Conservation (phyloP, 2,797 vertebrate genomes). For the Benthosema pterotum region DNA sequence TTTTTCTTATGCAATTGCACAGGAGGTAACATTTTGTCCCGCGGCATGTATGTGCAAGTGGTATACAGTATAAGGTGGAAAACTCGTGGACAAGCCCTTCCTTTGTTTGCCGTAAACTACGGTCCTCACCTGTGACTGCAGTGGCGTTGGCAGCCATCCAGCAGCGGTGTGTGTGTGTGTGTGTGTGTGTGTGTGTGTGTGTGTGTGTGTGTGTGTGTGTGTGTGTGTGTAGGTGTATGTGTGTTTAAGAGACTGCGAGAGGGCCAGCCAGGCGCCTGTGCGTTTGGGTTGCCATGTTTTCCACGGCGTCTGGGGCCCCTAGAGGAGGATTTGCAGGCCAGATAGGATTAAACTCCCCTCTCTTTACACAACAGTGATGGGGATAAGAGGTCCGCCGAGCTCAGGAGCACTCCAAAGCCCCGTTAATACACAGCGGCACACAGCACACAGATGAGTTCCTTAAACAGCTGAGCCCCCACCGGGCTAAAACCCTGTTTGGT, state of each 20-base stretch:
- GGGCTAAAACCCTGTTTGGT: slow-evolving; percentile 55
- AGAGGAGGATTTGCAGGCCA: slow-evolving; percentile 78
- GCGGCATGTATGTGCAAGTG: slow-evolving; percentile 15
- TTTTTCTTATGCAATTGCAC: slow-evolving; percentile 12
- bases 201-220: no score
- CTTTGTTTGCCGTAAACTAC: slow-evolving; percentile 76
- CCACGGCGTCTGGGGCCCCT: slow-evolving; percentile 73
- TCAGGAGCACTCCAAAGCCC: slow-evolving; percentile 76
- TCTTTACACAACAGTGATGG: slow-evolving; percentile 82
- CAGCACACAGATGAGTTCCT: slow-evolving; percentile 62
- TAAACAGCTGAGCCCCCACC: slow-evolving; percentile 67
- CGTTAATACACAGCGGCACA: slow-evolving; percentile 71
- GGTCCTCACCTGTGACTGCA: slow-evolving; percentile 77
- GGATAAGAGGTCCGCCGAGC: slow-evolving; percentile 75
- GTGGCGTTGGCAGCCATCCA: slow-evolving; percentile 64
- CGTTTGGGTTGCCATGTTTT: slow-evolving; percentile 69
- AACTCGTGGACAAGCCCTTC: slow-evolving; percentile 60
- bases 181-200: no score
- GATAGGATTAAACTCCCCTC: slow-evolving; percentile 80
- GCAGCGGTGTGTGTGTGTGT: slow-evolving; percentile 7
- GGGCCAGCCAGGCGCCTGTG: slow-evolving; percentile 66
- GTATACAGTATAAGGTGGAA: no score
- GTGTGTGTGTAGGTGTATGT: no score
- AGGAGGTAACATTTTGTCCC: slow-evolving; percentile 26
- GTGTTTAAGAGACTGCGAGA: slow-evolving; percentile 5